These are phyloP conservation scores for Rotaria magnacalcarata DNA, from an alignment of 2,888 invertebrate genomes.

Conservation along the genomic window DNA sequence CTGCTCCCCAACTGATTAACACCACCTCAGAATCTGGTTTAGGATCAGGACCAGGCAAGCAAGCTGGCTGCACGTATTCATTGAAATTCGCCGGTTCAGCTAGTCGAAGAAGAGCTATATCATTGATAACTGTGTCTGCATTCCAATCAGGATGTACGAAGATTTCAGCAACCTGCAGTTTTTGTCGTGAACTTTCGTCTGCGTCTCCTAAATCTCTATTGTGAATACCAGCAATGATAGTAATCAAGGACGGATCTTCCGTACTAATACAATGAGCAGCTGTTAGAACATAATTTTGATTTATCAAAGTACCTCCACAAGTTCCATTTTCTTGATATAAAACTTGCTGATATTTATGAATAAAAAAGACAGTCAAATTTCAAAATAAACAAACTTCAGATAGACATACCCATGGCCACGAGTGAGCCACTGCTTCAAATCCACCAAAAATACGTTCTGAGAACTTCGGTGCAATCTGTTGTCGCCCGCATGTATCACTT, in stretches of 20 bases:
- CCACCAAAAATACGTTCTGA: slow-evolving; percentile 16
- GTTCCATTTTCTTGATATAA: neutral
- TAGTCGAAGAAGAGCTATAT: slow-evolving; percentile 9
- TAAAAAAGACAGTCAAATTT: too few species aligned
- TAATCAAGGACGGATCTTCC: neutral
- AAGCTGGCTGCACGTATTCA: neutral
- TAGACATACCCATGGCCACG: slow-evolving; percentile 11
- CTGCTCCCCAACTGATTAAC: neutral
- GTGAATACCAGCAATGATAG: neutral
- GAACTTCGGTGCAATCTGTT: too few species aligned
- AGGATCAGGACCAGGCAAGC: slow-evolving; percentile 30
- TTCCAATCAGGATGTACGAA: neutral
- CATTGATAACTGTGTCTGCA: neutral
- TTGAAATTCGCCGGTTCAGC: neutral
- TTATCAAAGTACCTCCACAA: slow-evolving; percentile 10
- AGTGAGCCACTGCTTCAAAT: neutral
- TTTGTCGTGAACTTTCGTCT: neutral
- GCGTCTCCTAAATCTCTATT: neutral
- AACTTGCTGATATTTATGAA: neutral
- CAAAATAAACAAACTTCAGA: too few species aligned
- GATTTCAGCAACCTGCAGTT: neutral
- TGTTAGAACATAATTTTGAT: neutral
- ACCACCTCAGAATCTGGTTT: neutral
- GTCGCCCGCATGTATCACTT: too few species aligned
- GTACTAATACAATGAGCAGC: slow-evolving; percentile 7